Percentiles rank a stretch among this genome's conserved stretches.
Conservation (phyloP, 2,113 vertebrate species). For the Takifugu bimaculatus region DNA sequence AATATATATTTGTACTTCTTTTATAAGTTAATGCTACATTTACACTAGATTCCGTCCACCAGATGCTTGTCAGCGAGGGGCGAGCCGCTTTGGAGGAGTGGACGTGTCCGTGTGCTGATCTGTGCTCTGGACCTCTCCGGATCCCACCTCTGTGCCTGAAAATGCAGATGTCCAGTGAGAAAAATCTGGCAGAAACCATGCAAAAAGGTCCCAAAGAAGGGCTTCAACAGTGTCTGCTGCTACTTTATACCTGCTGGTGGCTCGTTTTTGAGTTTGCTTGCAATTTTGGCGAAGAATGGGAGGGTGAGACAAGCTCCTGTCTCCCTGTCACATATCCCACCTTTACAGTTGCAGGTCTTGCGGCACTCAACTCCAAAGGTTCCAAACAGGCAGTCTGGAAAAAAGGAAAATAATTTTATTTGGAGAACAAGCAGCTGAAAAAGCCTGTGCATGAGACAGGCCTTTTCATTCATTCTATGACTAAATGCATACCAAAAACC, state of each 20-base stretch:
- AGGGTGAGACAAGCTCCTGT: conserved; percentile 89
- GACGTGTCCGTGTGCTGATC: conserved; percentile 73
- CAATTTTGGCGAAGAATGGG: conserved; percentile 83
- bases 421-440: neutral
- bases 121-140: conserved; percentile 83
- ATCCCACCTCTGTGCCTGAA: conserved; percentile 78
- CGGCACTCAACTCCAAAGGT: conserved; percentile 91
- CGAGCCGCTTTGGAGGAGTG: conserved; percentile 79
- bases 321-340: conserved; percentile 88
- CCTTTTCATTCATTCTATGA: too few relatives aligned
- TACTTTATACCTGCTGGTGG: conserved; percentile 74
- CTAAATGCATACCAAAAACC: too few relatives aligned
- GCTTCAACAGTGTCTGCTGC: neutral
- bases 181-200: neutral
- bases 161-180: conserved; percentile 12
- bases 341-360: conserved; percentile 87
- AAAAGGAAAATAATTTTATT: conserved; percentile 6
- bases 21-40: conserved; percentile 80
- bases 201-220: too few relatives aligned
- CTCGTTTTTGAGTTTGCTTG: conserved; percentile 70
- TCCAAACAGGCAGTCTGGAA: conserved; percentile 88
- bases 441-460: neutral
- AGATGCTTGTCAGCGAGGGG: conserved; percentile 84
- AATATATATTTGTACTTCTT: conserved; percentile 69
- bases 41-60: conserved; percentile 43